Conservation (phyloP, 2,113 vertebrate species). For the Cyanoliseus patagonus region DNA sequence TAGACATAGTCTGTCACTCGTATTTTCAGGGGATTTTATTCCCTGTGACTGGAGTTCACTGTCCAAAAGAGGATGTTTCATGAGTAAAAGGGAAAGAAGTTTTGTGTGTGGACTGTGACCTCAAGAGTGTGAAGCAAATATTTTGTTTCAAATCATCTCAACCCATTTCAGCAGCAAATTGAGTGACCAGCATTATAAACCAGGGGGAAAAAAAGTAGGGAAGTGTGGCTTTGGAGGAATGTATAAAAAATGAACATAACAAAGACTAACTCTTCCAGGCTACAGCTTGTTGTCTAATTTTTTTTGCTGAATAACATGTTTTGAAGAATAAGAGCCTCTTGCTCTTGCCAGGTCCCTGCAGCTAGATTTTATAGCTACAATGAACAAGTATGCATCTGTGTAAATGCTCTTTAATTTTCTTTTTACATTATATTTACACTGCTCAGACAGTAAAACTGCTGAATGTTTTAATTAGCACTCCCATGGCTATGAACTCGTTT, state of each 20-base stretch:
- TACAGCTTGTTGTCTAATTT: neutral
- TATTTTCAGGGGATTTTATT: slow-evolving; percentile 10
- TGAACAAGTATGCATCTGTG: slow-evolving; percentile 58
- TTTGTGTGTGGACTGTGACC: slow-evolving; percentile 9
- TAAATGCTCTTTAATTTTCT: slow-evolving; percentile 56
- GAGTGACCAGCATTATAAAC: neutral
- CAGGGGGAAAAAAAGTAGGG: neutral
- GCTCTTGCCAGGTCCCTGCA: slow-evolving; percentile 26
- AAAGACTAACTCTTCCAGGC: slow-evolving; percentile 28
- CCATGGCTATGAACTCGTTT: slow-evolving; percentile 33
- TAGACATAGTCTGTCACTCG: neutral
- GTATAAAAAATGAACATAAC: neutral
- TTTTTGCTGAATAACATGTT: slow-evolving; percentile 26
- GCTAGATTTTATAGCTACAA: slow-evolving; percentile 45
- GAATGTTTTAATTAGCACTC: slow-evolving; percentile 60
- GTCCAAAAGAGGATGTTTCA: neutral
- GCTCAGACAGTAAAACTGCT: slow-evolving; percentile 53
- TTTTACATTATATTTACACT: slow-evolving; percentile 52
- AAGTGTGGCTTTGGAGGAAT: neutral
- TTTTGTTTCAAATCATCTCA: slow-evolving; percentile 42
- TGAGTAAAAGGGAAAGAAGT: slow-evolving; percentile 3
- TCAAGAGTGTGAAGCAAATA: slow-evolving; percentile 46
- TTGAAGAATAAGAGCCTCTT: neutral
- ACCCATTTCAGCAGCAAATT: neutral
- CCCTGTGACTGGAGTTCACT: neutral